Evolutionary conservation across 2,888 invertebrate genomes (phyloP).

Genomic region (Drosophila conformis): DNA sequence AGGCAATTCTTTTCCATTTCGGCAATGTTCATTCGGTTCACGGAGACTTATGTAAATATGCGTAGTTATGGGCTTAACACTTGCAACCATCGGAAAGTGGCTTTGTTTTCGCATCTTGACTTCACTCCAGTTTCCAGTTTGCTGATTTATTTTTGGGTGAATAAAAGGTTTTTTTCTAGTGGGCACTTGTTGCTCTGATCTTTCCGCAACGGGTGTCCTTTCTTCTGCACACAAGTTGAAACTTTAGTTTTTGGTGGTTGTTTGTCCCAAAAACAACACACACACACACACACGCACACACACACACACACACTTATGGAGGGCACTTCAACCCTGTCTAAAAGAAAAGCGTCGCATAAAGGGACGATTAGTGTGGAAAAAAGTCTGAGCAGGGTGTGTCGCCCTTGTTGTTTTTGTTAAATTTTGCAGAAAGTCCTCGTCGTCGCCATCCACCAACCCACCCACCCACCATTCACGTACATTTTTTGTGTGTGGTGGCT

Average conservation of each 20-base stretch:
- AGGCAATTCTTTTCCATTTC: neutral
- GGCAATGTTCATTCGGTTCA: neutral
- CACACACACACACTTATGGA: neutral
- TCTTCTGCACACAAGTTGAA: slow-evolving; percentile 48
- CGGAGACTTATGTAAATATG: slow-evolving; percentile 9
- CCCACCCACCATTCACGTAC: slow-evolving; percentile 25
- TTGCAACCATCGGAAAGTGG: slow-evolving; percentile 30
- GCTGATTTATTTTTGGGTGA: slow-evolving; percentile 34
- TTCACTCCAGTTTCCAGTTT: slow-evolving; percentile 30
- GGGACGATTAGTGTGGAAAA: slow-evolving; percentile 73
- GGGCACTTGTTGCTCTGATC: slow-evolving; percentile 65
- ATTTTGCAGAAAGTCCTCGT: slow-evolving; percentile 79
- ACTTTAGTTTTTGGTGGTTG: slow-evolving; percentile 65
- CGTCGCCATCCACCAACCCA: slow-evolving; percentile 22
- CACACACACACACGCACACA: neutral
- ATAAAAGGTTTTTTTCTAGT: slow-evolving; percentile 58
- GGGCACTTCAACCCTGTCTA: slow-evolving; percentile 39
- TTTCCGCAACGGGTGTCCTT: slow-evolving; percentile 28
- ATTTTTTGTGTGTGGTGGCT: slow-evolving; percentile 49
- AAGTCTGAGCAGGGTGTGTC: slow-evolving; percentile 52
- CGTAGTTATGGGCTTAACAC: slow-evolving; percentile 12
- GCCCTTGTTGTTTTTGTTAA: slow-evolving; percentile 81
- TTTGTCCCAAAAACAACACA: slow-evolving; percentile 29
- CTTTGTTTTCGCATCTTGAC: slow-evolving; percentile 50
- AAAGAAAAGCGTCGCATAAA: slow-evolving; percentile 67